Percentiles rank a stretch among this genome's conserved stretches.
Evolutionary conservation across 1,140 invertebrate species (phyloP).

Genomic region (Papilio glaucus): DNA sequence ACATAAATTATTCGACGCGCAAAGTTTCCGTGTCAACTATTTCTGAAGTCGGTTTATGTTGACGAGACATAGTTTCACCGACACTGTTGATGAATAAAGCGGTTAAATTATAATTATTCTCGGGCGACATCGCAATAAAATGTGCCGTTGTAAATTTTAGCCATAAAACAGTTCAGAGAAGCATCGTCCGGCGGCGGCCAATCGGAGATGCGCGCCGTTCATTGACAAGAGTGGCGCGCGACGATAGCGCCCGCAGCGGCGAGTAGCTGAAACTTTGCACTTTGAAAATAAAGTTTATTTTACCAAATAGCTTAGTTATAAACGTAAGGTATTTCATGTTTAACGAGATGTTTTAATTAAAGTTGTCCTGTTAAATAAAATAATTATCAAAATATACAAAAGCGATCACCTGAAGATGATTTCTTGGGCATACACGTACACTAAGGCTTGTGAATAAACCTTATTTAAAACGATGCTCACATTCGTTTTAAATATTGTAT

Average conservation of each 20-base stretch:
- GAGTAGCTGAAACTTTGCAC: conserved; percentile 62
- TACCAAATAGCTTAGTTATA: background rate
- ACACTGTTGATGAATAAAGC: conserved; percentile 39
- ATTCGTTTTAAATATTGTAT: background rate
- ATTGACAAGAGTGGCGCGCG: conserved; percentile 39
- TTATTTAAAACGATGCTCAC: too few species aligned
- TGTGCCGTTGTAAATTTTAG: conserved; percentile 45
- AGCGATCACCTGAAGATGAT: too few species aligned
- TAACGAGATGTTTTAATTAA: too few species aligned
- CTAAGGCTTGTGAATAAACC: too few species aligned
- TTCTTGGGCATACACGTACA: too few species aligned
- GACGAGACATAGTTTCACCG: conserved; percentile 35
- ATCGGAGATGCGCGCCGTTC: conserved; percentile 27
- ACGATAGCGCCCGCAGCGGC: conserved; percentile 57
- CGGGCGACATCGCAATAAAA: conserved; percentile 41
- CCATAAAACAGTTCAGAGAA: conserved; percentile 48
- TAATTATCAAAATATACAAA: too few species aligned
- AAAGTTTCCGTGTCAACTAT: conserved; percentile 33
- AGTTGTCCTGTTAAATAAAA: too few species aligned
- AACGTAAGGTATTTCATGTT: background rate
- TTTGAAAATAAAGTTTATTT: conserved; percentile 40
- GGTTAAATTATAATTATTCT: conserved; percentile 44
- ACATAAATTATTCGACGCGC: conserved; percentile 32
- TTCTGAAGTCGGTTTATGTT: conserved; percentile 29
- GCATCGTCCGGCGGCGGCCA: conserved; percentile 39